Conservation (phyloP, 2,113 vertebrate species). For the Neotragus moschatus region DNA sequence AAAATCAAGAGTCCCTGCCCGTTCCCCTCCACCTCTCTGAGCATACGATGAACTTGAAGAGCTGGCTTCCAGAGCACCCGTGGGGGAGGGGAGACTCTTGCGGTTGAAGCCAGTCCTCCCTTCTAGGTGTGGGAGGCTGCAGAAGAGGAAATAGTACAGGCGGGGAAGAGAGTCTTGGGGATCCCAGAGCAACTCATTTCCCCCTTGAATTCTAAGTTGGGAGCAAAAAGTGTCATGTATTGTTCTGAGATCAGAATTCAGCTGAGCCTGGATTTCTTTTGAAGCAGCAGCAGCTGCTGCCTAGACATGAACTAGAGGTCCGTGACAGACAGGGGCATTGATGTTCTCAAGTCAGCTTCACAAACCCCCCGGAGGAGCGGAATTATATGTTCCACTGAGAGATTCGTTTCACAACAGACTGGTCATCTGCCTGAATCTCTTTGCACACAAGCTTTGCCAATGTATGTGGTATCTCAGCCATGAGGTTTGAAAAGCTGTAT, state of each 20-base stretch:
- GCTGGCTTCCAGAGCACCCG: neutral
- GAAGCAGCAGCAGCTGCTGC: neutral
- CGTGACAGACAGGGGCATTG: neutral
- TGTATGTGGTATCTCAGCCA: neutral
- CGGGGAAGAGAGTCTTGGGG: neutral
- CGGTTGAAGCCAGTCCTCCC: neutral
- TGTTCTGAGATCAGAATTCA: constrained; percentile 13
- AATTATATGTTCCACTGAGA: neutral
- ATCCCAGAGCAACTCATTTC: neutral
- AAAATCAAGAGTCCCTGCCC: neutral
- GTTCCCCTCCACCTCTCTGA: neutral
- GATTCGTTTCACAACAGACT: neutral
- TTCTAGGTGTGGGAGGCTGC: neutral
- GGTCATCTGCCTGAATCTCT: neutral
- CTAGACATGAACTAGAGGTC: neutral
- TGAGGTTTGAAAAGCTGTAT: neutral
- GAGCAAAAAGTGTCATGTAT: neutral
- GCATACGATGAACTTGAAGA: neutral
- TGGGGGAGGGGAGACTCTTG: neutral
- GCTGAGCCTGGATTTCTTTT: neutral
- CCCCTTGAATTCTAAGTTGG: neutral
- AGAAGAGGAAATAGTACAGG: neutral
- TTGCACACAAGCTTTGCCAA: neutral
- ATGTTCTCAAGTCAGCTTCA: neutral
- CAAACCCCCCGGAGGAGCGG: neutral